These are phyloP conservation scores for Numida meleagris DNA, from an alignment of 2,113 vertebrate genomes.

Conservation along the genomic window DNA sequence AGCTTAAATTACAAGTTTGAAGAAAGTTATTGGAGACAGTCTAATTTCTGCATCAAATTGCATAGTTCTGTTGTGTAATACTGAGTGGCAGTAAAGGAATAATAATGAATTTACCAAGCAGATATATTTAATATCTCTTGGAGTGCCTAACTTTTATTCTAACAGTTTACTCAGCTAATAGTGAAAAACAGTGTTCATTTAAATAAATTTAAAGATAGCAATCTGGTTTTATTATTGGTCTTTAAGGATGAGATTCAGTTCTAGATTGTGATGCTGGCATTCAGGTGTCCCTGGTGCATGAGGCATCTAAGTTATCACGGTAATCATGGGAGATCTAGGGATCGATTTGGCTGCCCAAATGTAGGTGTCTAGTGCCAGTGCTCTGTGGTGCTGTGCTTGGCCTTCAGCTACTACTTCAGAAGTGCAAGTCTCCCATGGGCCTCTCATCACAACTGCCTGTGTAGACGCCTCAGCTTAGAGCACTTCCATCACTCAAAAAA, in stretches of 20 bases:
- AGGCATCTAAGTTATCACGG: neutral
- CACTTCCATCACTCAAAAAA: neutral
- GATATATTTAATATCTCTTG: neutral
- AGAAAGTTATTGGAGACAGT: neutral
- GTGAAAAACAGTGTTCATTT: neutral
- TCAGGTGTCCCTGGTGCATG: neutral
- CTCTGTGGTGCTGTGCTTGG: neutral
- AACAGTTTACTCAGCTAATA: neutral
- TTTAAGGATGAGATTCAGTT: neutral
- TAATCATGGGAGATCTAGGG: neutral
- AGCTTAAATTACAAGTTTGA: neutral
- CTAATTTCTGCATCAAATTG: neutral
- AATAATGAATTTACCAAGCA: neutral
- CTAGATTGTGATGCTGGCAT: neutral
- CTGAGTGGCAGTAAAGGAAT: neutral
- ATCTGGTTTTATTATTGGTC: neutral
- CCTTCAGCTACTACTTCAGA: neutral
- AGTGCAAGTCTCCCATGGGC: neutral
- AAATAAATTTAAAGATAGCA: neutral
- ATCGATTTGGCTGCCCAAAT: neutral
- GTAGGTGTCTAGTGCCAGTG: accelerated
- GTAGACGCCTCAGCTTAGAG: neutral
- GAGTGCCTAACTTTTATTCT: neutral
- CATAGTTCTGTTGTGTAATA: neutral
- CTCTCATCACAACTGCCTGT: neutral